Base-by-base conservation (phyloP, 1,140 invertebrate species). In the Aphelenchoides besseyi region DNA sequence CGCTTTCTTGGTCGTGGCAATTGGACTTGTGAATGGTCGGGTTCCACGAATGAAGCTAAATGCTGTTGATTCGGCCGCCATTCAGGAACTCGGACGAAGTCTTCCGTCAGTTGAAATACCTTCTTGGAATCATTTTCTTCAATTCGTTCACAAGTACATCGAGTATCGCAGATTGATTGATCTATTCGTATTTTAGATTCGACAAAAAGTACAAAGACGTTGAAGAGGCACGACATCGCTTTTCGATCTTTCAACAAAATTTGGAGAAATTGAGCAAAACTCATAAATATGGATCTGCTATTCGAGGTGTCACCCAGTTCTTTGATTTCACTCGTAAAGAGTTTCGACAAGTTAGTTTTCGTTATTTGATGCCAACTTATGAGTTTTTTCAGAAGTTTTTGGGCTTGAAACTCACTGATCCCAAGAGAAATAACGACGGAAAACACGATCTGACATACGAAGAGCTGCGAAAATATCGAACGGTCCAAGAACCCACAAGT, bases 401-500 rank as follows among this genome's bases (percentile, higher is more conserved):
- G 5, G 55, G 55, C 18, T 23, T 59, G 5, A 28, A 33, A 28
- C 55, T 59, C 5, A 59, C 55, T 59, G 5, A 59, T 18, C 5
- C 5, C 5, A 59, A 59, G 18, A 5, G 55, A 5, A 5, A 59
- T 8, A 8, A 5, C 5, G n/a, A n/a, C n/a, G 55, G 5, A 33
- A 59, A 59, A 33, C 55, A 59, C 18, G 55, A 59, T 33, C 18
- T 59, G 18, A 59, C 5, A 5, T 5, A 12, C 18, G 55, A 5
- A 28, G 55, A 59, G 5, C 55, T 59, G 12, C 5, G 5, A 5
- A 59, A 28, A 33, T 18, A 8, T 5, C 5, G 18, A 28, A 33
- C 5, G 5, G 5, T 59, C 55, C 5, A 59, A 8, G 5, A 8
- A 23, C 91, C 91, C 1, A 78, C 82, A 0, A 87, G 88, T 54